Evolutionary conservation across 2,888 invertebrate genomes (phyloP), one percentile per base, ranked within the genome.

Genomic region (Punctoribates punctum): DNA sequence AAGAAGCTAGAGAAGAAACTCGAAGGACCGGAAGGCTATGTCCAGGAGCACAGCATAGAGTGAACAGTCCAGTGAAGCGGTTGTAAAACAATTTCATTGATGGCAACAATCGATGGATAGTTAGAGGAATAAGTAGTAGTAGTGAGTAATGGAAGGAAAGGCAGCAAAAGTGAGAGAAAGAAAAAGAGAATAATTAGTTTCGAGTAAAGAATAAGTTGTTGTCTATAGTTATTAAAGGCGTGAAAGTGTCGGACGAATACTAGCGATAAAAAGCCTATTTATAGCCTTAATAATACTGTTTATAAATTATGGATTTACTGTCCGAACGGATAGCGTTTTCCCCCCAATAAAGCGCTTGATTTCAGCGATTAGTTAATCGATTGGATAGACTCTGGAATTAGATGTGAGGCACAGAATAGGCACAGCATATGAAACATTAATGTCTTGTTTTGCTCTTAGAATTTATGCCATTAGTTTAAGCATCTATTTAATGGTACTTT

Each of bases 1-100:
- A 81, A 81, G 79, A 81, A 81, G 79, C 80, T 81, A 75, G 81
- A 81, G 79, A 81, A 81, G 80, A 81, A 81, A 79, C 81, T 80
- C 77, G 80, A 80, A 51, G 81, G 80, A 72, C 81, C 81, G 46
- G 80, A 73, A 74, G 79, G 78, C 79, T 80, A 75, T 46, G 60
- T 42, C 23, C 13, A 60, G 15, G 6, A 42, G 4, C 42, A 42
- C 15, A 13, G 51, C 51, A 51, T n/a, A 51, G n/a, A 51, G 17
- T 51, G 5, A 11, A 42, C n/a, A 51, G 25, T 13, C 13, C 27
- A 60, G 23, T 23, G 54, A 38, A 62, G 8, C 5, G 34, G 29
- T 57, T 13, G 27, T 29, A 6, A 60, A 13, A 60, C 5, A 27
- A 23, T n/a, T n/a, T n/a, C n/a, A n/a, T 23, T 23, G 51, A 20